Conservation (phyloP, 2,888 invertebrate species). For the Spodoptera picta region DNA sequence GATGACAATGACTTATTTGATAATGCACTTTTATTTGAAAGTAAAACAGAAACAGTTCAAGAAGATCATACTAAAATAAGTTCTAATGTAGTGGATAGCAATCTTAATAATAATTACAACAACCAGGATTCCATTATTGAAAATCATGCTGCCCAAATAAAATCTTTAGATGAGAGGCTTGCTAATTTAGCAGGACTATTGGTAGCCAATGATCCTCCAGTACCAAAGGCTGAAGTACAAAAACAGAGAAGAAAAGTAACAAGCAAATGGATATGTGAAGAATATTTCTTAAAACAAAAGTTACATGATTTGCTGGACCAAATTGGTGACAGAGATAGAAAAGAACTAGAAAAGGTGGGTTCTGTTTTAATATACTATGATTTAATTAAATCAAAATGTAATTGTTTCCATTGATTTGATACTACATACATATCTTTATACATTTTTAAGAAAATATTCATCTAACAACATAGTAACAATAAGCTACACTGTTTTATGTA, state of each 20-base stretch:
- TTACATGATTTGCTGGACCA: slow-evolving; percentile 79
- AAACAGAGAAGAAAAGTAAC: slow-evolving; percentile 61
- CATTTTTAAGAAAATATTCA: too few species aligned
- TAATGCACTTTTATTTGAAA: slow-evolving; percentile 63
- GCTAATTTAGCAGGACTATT: slow-evolving; percentile 73
- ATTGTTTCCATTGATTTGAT: too few species aligned
- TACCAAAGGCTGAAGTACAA: slow-evolving; percentile 55
- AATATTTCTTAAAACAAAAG: slow-evolving; percentile 78
- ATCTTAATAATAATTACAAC: slow-evolving; percentile 37
- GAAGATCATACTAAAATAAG: slow-evolving; percentile 58
- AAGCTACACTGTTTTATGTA: too few species aligned
- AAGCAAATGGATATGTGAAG: slow-evolving; percentile 84
- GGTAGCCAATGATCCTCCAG: slow-evolving; percentile 60
- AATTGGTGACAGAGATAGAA: slow-evolving; percentile 79
- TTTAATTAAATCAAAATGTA: too few species aligned
- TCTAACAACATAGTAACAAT: too few species aligned
- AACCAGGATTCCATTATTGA: slow-evolving; percentile 63
- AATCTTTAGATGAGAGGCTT: slow-evolving; percentile 77
- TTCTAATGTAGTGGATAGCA: slow-evolving; percentile 46
- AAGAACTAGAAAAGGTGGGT: slow-evolving; percentile 74
- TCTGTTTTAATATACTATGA: not conserved
- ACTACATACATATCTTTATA: too few species aligned
- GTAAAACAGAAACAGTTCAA: slow-evolving; percentile 59
- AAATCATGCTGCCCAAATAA: slow-evolving; percentile 71
- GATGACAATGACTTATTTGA: slow-evolving; percentile 82